These are phyloP conservation scores for Mormyrops attenuatus DNA, from an alignment of 2,797 vertebrate genomes.

Conservation along the genomic window DNA sequence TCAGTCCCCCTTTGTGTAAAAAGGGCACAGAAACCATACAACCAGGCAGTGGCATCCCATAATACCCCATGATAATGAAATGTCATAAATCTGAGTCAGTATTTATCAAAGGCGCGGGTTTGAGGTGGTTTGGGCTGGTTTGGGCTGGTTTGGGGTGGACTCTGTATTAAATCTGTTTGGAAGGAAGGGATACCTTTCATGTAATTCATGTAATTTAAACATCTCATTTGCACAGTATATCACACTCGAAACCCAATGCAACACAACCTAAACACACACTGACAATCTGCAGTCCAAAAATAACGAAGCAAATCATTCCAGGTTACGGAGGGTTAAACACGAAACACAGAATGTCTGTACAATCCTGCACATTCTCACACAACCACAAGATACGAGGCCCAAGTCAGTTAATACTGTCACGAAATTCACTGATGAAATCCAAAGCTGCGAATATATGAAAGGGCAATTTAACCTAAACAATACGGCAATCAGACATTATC, in stretches of 20 bases:
- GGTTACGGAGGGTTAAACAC: background rate
- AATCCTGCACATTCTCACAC: background rate
- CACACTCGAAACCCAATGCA: background rate
- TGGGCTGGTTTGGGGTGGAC: background rate
- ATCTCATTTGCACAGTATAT: background rate
- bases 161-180: slow-evolving; percentile 10
- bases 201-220: background rate
- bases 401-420: background rate
- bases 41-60: slow-evolving; percentile 16
- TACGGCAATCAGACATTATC: background rate
- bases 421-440: background rate
- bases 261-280: background rate
- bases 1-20: slow-evolving; percentile 26
- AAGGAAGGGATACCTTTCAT: background rate
- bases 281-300: background rate
- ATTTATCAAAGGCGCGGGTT: slow-evolving; percentile 7
- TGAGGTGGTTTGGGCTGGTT: no score
- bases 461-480: background rate
- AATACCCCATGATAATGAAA: slow-evolving; percentile 13
- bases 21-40: slow-evolving; percentile 24
- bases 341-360: background rate
- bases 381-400: background rate
- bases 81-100: slow-evolving; percentile 17
- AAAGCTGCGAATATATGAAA: background rate
- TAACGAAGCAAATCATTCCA: background rate